Conservation (phyloP, 2,797 vertebrate species). For the Rhinoraja longicauda region DNA sequence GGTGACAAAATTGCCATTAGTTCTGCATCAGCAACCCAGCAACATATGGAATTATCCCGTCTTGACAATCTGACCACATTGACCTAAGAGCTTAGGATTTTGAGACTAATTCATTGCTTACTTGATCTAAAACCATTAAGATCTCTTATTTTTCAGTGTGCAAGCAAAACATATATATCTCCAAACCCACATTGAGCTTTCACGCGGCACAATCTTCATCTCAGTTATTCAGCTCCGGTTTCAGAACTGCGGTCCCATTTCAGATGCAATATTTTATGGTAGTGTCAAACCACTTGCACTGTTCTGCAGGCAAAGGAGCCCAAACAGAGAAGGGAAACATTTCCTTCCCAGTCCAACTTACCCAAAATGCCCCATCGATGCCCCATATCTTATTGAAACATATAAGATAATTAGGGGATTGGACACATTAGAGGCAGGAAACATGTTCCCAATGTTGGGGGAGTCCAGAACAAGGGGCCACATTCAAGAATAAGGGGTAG, state of each 20-base stretch:
- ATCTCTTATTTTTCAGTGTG: not conserved
- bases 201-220: not conserved
- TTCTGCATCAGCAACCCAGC: not conserved
- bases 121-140: conserved; percentile 15
- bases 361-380: too few relatives aligned
- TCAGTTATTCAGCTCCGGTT: not conserved
- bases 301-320: not conserved
- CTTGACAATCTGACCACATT: not conserved
- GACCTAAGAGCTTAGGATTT: not conserved
- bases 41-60: not conserved
- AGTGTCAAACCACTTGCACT: not conserved
- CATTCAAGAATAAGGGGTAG: too few relatives aligned
- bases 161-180: conserved; percentile 1
- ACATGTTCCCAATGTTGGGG: too few relatives aligned
- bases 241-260: not conserved
- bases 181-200: not conserved
- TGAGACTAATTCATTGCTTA: not conserved
- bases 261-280: not conserved
- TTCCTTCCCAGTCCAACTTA: not conserved
- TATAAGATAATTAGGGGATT: too few relatives aligned
- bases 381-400: too few relatives aligned
- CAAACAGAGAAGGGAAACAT: not conserved
- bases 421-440: too few relatives aligned
- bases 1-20: not conserved
- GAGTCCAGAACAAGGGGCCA: too few relatives aligned